A percentile compares a stretch with the other conserved stretches of the same genome.
phyloP scores from a whole-genome alignment of 2,797 vertebrate species.

The Philypnodon macrostomus region DNA sequence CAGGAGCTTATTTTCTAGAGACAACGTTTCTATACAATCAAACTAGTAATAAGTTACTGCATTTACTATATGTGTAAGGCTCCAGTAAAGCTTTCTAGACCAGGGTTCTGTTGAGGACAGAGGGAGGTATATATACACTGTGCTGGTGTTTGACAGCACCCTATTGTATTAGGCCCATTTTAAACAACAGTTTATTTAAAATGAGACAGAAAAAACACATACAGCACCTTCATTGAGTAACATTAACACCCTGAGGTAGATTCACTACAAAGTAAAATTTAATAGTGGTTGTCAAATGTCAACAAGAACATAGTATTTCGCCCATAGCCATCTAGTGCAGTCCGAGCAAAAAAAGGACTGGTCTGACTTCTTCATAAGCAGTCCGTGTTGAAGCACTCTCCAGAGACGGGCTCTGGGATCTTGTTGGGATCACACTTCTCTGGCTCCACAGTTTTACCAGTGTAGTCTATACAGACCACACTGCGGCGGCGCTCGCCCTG shows the following conservation, averaged over 20 bases:
- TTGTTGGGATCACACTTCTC: slow-evolving; percentile 79
- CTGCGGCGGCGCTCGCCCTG: slow-evolving; percentile 77
- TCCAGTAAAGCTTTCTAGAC: slow-evolving; percentile 40
- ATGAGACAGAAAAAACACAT: slow-evolving; percentile 44
- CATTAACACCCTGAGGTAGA: slow-evolving; percentile 82
- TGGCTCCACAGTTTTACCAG: slow-evolving; percentile 70
- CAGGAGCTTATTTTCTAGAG: slow-evolving; percentile 24
- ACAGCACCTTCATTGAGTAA: slow-evolving; percentile 60
- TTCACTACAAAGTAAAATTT: slow-evolving; percentile 67
- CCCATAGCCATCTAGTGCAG: slow-evolving; percentile 63
- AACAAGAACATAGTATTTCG: slow-evolving; percentile 53
- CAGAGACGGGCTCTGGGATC: slow-evolving; percentile 58
- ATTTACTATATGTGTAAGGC: slow-evolving; percentile 33
- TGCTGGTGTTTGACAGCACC: slow-evolving; percentile 60
- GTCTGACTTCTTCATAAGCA: slow-evolving; percentile 71
- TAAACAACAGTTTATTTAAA: slow-evolving; percentile 28
- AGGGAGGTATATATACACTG: slow-evolving; percentile 61
- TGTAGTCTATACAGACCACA: slow-evolving; percentile 81
- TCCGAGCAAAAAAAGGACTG: slow-evolving; percentile 47
- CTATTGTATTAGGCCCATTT: slow-evolving; percentile 28
- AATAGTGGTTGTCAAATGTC: slow-evolving; percentile 76
- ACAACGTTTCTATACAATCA: slow-evolving; percentile 2
- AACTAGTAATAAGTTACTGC: slow-evolving; percentile 9
- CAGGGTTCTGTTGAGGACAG: slow-evolving; percentile 34
- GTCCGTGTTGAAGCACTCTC: slow-evolving; percentile 73